Evolutionary conservation across 2,113 vertebrate species (phyloP), one percentile per base, ranked within the genome.

Genomic region (Phaethornis superciliosus): DNA sequence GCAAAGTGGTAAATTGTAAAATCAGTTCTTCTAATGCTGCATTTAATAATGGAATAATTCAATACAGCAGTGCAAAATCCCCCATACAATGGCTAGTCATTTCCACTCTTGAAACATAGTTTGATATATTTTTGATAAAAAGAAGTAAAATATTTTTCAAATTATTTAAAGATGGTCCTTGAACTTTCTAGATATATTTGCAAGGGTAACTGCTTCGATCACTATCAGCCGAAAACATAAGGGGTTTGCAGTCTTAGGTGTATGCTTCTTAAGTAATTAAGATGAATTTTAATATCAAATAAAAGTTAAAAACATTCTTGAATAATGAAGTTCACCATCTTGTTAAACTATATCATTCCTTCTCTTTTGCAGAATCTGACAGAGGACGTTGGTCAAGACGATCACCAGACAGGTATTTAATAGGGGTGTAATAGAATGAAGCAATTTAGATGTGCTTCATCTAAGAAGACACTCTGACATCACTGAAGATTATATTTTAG

Each of bases 301-400:
- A 85, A 46, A 67, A 86, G 67, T 85, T 95, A 72, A 95, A 91
- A 93, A 26, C 6, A 11, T 54, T 69, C 27, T 4, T 76, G 51
- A 86, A 83, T 56, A 83, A 19, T 76, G 59, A 88, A 87, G 37
- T 37, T 88, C 58, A 46, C 27, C 17, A 2, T 93, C 12, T 75
- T 51, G 64, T 70, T 96, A 96, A 94, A 97, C 91, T 79, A 28
- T 96, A 68, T 93, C 70, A 24, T 95, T 91, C 63, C 87, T 94
- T 19, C 72, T 97, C 52, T 96, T 76, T 97, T 97, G 32, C 96
- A 99, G 99, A 99, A 99, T 97, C 98, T 99, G 98, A 99, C 99
- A 54, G 99, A 99, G 98, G 99, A 99, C 98, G 97, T 98, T 98
- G 98, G 98, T 96, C 99, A 99, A 98, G 99, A 99, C 97, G 98